Percentiles rank a stretch among this genome's conserved stretches.
These are phyloP conservation scores for Notodonta ziczac DNA, from an alignment of 2,888 invertebrate species.

Conservation along the genomic window DNA sequence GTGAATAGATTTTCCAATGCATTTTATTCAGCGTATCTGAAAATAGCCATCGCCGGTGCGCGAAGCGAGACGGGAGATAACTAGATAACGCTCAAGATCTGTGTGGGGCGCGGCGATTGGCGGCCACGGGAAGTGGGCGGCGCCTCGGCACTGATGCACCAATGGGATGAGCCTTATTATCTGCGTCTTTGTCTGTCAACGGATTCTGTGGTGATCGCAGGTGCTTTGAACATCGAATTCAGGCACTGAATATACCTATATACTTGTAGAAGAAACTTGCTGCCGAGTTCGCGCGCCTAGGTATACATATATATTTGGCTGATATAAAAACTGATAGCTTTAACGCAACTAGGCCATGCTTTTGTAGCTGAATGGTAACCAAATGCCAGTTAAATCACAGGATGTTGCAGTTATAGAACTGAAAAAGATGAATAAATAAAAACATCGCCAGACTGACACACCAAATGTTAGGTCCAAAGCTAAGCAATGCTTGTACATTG, in stretches of 20 bases:
- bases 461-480: no score
- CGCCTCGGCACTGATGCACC: constrained; percentile 83
- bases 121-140: constrained; percentile 68
- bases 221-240: constrained; percentile 45
- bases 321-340: not conserved
- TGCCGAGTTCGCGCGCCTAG: no score
- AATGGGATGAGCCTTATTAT: constrained; percentile 84
- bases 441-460: no score
- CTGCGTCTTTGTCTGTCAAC: constrained; percentile 84
- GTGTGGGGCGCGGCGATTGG: constrained; percentile 75
- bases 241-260: not conserved
- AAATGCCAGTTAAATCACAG: not conserved
- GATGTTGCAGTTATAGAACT: not conserved
- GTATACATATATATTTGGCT: no score
- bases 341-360: no score
- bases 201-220: constrained; percentile 68
- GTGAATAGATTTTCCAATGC: constrained; percentile 33
- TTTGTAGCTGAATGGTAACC: no score
- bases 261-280: not conserved
- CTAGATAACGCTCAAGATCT: constrained; percentile 85
- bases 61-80: constrained; percentile 83
- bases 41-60: constrained; percentile 64
- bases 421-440: not conserved
- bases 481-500: no score
- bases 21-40: constrained; percentile 56